These are phyloP conservation scores for Dromaius novaehollandiae DNA, from an alignment of 2,113 vertebrate species.

Conservation along the genomic window DNA sequence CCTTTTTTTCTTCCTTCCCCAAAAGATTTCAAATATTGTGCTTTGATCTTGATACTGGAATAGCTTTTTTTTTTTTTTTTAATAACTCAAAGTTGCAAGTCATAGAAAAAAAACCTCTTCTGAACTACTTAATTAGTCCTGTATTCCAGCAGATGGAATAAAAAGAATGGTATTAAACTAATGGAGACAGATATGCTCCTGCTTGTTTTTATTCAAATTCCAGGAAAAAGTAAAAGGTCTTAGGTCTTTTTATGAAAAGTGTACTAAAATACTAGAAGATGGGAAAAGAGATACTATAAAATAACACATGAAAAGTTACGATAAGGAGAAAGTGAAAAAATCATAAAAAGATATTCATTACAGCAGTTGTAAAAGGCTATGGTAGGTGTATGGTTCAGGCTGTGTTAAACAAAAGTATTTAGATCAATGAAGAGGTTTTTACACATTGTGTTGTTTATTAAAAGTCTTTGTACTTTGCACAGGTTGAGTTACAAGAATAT, in stretches of 20 bases:
- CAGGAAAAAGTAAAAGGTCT: background rate
- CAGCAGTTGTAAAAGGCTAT: background rate
- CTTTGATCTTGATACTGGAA: background rate
- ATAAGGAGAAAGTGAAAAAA: background rate
- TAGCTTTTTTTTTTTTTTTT: background rate
- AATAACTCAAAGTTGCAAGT: background rate
- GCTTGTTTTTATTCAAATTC: background rate
- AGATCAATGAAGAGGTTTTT: background rate
- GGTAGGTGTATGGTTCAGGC: background rate
- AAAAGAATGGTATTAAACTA: background rate
- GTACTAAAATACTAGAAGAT: background rate
- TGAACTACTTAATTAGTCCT: background rate
- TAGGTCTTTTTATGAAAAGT: background rate
- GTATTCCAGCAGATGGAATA: background rate
- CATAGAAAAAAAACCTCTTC: background rate
- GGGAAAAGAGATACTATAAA: background rate
- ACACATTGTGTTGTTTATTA: background rate
- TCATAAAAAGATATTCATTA: background rate
- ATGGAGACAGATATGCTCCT: background rate
- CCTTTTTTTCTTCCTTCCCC: background rate
- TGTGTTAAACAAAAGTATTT: background rate
- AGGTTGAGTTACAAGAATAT: slow-evolving; percentile 13
- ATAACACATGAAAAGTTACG: background rate
- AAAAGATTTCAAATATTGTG: background rate
- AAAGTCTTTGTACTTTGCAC: background rate